Evolutionary conservation across 2,113 vertebrate species (phyloP), one percentile per base, ranked within the genome.

Genomic region (Urocynchramus pylzowi): DNA sequence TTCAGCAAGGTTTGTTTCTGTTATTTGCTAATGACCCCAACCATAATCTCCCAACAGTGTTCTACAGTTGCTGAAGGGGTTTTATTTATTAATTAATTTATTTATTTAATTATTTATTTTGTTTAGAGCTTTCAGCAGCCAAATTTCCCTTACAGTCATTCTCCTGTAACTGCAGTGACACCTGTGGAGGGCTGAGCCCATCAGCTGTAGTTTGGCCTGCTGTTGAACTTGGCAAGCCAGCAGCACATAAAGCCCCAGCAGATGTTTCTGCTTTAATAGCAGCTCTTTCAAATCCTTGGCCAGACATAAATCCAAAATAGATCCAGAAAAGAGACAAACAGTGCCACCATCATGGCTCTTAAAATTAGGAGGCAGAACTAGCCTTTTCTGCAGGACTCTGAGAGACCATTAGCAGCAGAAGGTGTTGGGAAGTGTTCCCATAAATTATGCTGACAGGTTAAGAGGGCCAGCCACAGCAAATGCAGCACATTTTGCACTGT

Each of bases 301-400:
- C 16, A 26, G 91, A 93, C 87, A 45, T 64, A 73, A 82, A 84
- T 94, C 87, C 90, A 87, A 93, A 95, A 84, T n/a, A 54, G 75
- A 74, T 83, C 90, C 76, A 74, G 78, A 91, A 61, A 52, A 87
- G 10, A 37, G 89, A 95, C 78, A 95, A 93, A 73, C 21, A 28
- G 60, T 96, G 90, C 76, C 93, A 96, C 92, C 73, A 91, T 64
- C 78, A 79, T 6, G n/a, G 71, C 41, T 95, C 78, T 94, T 84
- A 95, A 94, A 97, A 78, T 95, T 56, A 92, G 92, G 64, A 81
- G 87, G 91, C 93, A 87, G 93, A 94, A 80, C 70, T 60, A 90
- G 56, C 44, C 74, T 84, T 84, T 93, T 89, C 83, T 75, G 44
- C 76, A 68, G 89, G 91, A 73, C 82, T 73, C 84, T 10, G 35